Percentiles rank a stretch among this genome's conserved stretches.
phyloP scores from a whole-genome alignment of 2,888 invertebrate species.

The Sclerodermus sp. region DNA sequence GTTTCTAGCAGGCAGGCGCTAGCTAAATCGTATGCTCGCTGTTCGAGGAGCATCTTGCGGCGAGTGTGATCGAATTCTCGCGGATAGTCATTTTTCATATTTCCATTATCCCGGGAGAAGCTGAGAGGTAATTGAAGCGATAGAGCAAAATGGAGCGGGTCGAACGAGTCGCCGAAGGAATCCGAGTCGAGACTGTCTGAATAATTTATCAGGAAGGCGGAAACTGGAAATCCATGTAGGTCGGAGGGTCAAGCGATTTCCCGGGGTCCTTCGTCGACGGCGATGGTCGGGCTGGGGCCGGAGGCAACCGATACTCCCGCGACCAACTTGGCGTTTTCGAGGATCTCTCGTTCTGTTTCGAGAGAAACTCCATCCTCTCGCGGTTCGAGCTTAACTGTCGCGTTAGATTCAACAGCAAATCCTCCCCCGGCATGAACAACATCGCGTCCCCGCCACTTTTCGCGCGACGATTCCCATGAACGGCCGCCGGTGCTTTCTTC shows the following conservation, averaged over 20 bases:
- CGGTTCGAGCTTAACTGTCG: conserved; percentile 30
- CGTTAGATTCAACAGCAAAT: conserved; percentile 34
- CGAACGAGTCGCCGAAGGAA: no score
- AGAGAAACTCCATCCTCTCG: conserved; percentile 28
- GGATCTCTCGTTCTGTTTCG: conserved; percentile 34
- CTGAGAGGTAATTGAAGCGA: no score
- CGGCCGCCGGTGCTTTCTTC: no score
- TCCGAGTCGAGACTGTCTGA: not conserved
- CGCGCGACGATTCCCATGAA: not conserved
- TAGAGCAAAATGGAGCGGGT: no score
- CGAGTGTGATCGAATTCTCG: no score
- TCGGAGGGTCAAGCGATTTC: conserved; percentile 15
- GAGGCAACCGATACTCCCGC: conserved; percentile 7
- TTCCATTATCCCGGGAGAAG: no score
- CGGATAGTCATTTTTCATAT: no score
- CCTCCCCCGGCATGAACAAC: conserved; percentile 20
- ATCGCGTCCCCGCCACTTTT: conserved; percentile 12
- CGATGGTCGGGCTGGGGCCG: conserved; percentile 21
- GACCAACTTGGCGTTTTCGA: conserved; percentile 17
- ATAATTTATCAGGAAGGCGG: conserved; percentile 16
- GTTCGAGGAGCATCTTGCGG: no score
- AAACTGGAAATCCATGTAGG: conserved; percentile 2
- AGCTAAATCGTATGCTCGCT: no score
- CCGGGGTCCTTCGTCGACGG: conserved; percentile 9
- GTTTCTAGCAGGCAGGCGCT: no score